Conservation (phyloP, 2,113 vertebrate genomes). For the Camelus bactrianus region DNA sequence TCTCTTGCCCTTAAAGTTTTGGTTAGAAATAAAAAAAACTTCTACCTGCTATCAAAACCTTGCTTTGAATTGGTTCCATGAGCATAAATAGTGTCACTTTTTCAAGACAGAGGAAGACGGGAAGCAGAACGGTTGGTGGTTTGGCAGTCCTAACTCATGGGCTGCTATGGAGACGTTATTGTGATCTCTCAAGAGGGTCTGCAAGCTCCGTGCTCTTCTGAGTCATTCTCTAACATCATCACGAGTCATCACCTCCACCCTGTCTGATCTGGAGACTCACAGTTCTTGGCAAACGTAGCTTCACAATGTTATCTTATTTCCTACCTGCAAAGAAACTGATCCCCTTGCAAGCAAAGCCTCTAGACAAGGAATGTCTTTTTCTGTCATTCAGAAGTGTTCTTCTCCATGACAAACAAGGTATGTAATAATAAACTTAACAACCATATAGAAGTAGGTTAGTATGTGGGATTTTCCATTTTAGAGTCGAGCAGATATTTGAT, state of each 20-base stretch:
- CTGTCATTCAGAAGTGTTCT: neutral
- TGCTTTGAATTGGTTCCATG: neutral
- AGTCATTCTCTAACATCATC: neutral
- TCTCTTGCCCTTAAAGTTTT: neutral
- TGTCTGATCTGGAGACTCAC: too few relatives aligned
- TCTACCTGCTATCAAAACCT: neutral
- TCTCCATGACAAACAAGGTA: neutral
- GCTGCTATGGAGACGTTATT: rapidly evolving
- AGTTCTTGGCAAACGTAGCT: rapidly evolving
- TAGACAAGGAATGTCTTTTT: neutral
- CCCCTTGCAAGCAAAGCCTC: neutral
- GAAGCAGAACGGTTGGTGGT: neutral
- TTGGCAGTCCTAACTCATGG: neutral
- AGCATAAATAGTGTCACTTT: neutral
- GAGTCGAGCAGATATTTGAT: neutral
- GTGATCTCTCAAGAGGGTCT: neutral
- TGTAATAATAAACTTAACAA: neutral
- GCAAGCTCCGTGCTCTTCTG: neutral
- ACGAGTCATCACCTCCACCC: neutral
- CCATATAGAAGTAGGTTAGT: neutral
- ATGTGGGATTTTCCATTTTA: neutral
- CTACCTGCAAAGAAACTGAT: neutral
- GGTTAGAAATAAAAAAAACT: neutral
- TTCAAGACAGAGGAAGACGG: neutral
- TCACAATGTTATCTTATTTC: neutral